phyloP scores from a whole-genome alignment of 1,140 invertebrate genomes.

The Triops longicaudatus region DNA sequence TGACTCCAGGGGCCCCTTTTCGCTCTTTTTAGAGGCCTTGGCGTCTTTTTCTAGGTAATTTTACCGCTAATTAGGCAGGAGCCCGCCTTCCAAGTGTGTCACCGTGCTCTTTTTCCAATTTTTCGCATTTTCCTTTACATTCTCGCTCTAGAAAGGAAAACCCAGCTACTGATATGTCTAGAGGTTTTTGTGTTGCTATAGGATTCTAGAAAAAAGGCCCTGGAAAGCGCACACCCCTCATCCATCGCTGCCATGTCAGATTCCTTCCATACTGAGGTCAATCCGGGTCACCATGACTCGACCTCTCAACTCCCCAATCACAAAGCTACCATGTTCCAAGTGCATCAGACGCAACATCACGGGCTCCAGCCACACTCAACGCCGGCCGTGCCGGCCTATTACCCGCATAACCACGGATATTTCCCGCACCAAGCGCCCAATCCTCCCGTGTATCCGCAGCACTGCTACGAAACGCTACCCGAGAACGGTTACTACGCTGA shows the following conservation, averaged over 20 bases:
- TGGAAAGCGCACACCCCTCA: background rate
- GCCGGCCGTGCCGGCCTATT: background rate
- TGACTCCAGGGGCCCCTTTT: background rate
- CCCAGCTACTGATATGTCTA: background rate
- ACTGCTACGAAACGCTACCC: background rate
- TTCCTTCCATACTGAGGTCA: constrained; percentile 2
- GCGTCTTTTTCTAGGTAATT: constrained; percentile 15
- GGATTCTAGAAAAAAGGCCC: background rate
- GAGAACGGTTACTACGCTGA: background rate
- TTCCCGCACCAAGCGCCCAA: background rate
- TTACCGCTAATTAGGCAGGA: constrained; percentile 7
- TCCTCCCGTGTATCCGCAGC: background rate
- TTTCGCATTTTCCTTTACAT: background rate
- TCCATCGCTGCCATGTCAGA: constrained; percentile 10
- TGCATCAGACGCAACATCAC: constrained; percentile 10
- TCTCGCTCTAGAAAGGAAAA: background rate
- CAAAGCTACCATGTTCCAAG: constrained; percentile 14
- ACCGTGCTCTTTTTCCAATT: background rate
- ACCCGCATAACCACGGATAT: background rate
- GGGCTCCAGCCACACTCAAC: background rate
- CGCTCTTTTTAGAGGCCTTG: background rate
- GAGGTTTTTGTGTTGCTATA: background rate
- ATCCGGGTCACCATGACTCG: background rate
- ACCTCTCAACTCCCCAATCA: background rate
- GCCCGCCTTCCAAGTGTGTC: background rate